Percentiles rank a stretch among this genome's conserved stretches.
These are phyloP conservation scores for Procambarus virginalis DNA, from an alignment of 1,140 invertebrate genomes.

Conservation along the genomic window DNA sequence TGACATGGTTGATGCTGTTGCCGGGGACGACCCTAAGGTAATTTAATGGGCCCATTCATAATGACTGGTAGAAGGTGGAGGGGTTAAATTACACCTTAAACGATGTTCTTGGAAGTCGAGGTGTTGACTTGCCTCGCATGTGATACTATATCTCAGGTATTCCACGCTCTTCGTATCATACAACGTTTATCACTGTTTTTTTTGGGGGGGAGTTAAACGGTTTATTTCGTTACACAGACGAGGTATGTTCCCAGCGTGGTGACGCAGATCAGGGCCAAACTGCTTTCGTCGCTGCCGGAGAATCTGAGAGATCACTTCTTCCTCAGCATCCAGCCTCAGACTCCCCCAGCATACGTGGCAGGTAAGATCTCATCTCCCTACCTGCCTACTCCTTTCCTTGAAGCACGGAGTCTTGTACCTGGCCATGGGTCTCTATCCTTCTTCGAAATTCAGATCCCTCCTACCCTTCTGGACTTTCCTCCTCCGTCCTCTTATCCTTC, in stretches of 20 bases:
- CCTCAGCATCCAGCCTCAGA: constrained; percentile 70
- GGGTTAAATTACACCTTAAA: too few relatives aligned
- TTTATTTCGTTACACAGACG: constrained; percentile 42
- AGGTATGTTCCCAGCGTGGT: constrained; percentile 72
- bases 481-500: too few relatives aligned
- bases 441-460: too few relatives aligned
- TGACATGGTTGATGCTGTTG: constrained; percentile 73
- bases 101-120: too few relatives aligned
- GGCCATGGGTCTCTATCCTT: not conserved
- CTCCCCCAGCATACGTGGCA: constrained; percentile 71
- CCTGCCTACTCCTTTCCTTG: not conserved
- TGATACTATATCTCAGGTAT: too few relatives aligned
- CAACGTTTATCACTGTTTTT: too few relatives aligned
- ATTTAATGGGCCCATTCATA: not conserved
- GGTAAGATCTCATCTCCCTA: constrained; percentile 25
- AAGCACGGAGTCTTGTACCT: constrained; percentile 8
- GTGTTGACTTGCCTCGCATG: too few relatives aligned
- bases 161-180: too few relatives aligned
- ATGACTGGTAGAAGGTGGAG: too few relatives aligned
- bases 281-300: constrained; percentile 71
- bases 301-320: constrained; percentile 71
- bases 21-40: constrained; percentile 71
- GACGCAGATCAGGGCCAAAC: constrained; percentile 70
- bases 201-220: too few relatives aligned
- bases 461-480: too few relatives aligned